Evolutionary conservation across 2,113 vertebrate genomes (phyloP).

Genomic region (Brachyhypopomus gauderio): DNA sequence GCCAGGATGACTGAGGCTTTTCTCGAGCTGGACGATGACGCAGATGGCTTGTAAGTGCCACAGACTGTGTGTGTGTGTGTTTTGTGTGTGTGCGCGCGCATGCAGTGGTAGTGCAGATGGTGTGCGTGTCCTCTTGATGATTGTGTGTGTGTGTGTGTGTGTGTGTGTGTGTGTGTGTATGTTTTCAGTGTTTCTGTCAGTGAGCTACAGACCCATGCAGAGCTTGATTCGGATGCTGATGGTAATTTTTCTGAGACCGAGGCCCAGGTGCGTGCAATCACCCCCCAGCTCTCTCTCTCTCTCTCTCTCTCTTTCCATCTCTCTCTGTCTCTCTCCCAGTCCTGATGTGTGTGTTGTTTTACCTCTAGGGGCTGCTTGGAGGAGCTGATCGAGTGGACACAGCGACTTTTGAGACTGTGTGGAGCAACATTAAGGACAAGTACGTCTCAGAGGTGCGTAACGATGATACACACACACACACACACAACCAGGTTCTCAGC

Average conservation of each 20-base stretch:
- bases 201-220: constrained; percentile 81
- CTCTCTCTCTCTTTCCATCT: background rate
- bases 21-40: constrained; percentile 82
- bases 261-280: constrained; percentile 74
- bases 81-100: background rate
- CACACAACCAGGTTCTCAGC: background rate
- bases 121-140: background rate
- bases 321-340: background rate
- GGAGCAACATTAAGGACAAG: constrained; percentile 83
- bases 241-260: constrained; percentile 78
- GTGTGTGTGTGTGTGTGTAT: constrained; percentile 6
- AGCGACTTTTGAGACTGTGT: constrained; percentile 74
- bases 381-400: constrained; percentile 70
- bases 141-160: background rate
- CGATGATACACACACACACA: background rate
- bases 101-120: background rate
- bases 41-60: constrained; percentile 82
- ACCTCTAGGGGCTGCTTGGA: constrained; percentile 75
- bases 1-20: constrained; percentile 77
- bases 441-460: constrained; percentile 79
- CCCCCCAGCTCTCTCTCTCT: background rate
- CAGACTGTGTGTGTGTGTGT: background rate
- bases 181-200: constrained; percentile 74
- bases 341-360: constrained; percentile 29
- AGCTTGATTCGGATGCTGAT: constrained; percentile 83